A percentile compares a stretch with the other conserved stretches of the same genome.
Conservation (phyloP, 2,888 invertebrate species). For the Caenorhabditis sp. region DNA sequence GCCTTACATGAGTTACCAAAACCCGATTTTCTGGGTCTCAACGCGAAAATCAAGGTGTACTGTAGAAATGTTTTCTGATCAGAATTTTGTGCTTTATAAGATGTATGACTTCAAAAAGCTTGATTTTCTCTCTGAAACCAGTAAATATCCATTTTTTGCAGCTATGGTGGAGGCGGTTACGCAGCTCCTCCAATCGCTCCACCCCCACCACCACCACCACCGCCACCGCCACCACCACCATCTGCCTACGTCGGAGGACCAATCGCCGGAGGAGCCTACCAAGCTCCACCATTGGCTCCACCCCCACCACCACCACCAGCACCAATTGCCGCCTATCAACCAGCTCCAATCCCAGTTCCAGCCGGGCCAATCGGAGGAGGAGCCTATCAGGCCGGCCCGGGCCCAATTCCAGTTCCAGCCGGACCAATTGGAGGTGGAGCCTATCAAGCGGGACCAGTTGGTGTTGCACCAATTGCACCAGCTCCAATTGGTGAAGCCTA, state of each 20-base stretch:
- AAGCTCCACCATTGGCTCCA: slow-evolving; percentile 9
- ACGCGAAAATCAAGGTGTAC: too few species aligned
- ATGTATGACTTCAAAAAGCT: too few species aligned
- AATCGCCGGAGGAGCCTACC: slow-evolving; percentile 15
- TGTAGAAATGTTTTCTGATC: too few species aligned
- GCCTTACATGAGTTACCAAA: too few species aligned
- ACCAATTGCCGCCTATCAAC: slow-evolving; percentile 3
- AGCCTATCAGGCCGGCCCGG: slow-evolving; percentile 26
- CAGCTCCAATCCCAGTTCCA: neutral
- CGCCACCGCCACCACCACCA: slow-evolving; percentile 25
- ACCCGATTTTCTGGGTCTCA: too few species aligned
- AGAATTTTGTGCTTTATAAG: too few species aligned
- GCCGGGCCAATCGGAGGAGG: slow-evolving; percentile 16
- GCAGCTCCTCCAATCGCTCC: slow-evolving; percentile 23
- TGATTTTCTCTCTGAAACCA: neutral
- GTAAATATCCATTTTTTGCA: slow-evolving; percentile 2
- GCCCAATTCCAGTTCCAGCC: slow-evolving; percentile 11
- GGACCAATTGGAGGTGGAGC: slow-evolving; percentile 30
- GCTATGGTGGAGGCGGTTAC: slow-evolving; percentile 32
- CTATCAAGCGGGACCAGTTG: slow-evolving; percentile 26
- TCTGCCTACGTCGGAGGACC: slow-evolving; percentile 22
- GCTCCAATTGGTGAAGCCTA: slow-evolving; percentile 20
- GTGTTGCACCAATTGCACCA: slow-evolving; percentile 8
- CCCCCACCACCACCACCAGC: slow-evolving; percentile 21
- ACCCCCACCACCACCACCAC: slow-evolving; percentile 27